Evolutionary conservation across 2,113 vertebrate species (phyloP).

Genomic region (Dromaius novaehollandiae): DNA sequence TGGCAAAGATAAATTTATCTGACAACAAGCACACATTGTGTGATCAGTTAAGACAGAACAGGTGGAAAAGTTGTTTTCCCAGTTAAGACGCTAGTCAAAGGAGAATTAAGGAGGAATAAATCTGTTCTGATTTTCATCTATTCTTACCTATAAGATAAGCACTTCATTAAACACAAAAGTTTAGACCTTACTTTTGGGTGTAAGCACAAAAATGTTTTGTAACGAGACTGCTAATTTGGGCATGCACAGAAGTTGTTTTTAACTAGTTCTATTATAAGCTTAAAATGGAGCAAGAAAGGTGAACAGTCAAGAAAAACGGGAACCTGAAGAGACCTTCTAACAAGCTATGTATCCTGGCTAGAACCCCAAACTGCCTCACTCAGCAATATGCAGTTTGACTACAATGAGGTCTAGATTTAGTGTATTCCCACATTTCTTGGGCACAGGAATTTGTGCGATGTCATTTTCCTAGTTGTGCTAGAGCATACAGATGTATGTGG

Average conservation of each 20-base stretch:
- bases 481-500: neutral
- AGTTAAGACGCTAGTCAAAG: neutral
- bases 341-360: neutral
- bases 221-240: neutral
- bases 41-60: neutral
- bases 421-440: neutral
- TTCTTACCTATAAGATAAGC: neutral
- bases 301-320: neutral
- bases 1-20: too few relatives aligned
- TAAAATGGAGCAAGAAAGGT: neutral
- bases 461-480: neutral
- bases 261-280: neutral
- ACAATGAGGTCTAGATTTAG: accelerated
- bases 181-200: neutral
- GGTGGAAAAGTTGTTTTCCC: neutral
- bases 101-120: neutral
- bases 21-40: neutral
- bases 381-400: neutral
- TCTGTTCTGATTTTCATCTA: neutral
- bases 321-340: neutral
- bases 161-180: neutral
- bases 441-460: neutral
- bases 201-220: neutral
- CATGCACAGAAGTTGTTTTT: neutral
- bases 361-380: accelerated